phyloP scores from a whole-genome alignment of 53 echinoderm and acorn worm genomes.

The Hippasteria phrygiana region DNA sequence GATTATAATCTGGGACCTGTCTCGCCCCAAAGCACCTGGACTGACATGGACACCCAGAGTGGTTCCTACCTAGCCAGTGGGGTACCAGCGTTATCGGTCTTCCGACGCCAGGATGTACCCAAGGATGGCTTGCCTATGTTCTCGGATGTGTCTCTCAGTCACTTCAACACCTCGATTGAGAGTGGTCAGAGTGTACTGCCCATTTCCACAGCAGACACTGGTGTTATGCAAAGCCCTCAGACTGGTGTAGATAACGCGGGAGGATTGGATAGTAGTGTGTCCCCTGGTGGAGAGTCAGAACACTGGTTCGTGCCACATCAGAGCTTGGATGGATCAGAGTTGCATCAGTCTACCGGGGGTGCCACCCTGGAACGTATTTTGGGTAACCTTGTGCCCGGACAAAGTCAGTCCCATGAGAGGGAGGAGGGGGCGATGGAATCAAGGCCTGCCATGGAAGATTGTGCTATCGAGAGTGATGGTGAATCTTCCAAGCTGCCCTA shows the following conservation, averaged over 20 bases:
- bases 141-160: slow-evolving; percentile 78
- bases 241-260: neutral
- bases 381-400: no score
- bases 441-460: neutral
- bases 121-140: slow-evolving; percentile 67
- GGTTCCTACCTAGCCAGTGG: slow-evolving; percentile 29
- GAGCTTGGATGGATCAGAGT: slow-evolving; percentile 15
- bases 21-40: slow-evolving; percentile 44
- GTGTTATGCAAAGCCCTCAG: neutral
- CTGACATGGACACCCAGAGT: slow-evolving; percentile 26
- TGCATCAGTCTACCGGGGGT: slow-evolving; percentile 29
- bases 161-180: slow-evolving; percentile 44
- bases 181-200: slow-evolving; percentile 17
- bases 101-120: slow-evolving; percentile 11
- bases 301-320: slow-evolving; percentile 24
- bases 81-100: slow-evolving; percentile 16
- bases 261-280: slow-evolving; percentile 15
- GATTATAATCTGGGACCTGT: slow-evolving; percentile 16
- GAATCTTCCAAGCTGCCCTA: slow-evolving; percentile 30
- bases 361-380: slow-evolving; percentile 16
- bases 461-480: neutral
- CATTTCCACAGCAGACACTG: neutral
- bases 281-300: slow-evolving; percentile 8
- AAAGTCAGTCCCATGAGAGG: neutral
- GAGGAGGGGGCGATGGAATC: neutral